phyloP scores from a whole-genome alignment of 1,140 invertebrate species.

The Zophobas morio region DNA sequence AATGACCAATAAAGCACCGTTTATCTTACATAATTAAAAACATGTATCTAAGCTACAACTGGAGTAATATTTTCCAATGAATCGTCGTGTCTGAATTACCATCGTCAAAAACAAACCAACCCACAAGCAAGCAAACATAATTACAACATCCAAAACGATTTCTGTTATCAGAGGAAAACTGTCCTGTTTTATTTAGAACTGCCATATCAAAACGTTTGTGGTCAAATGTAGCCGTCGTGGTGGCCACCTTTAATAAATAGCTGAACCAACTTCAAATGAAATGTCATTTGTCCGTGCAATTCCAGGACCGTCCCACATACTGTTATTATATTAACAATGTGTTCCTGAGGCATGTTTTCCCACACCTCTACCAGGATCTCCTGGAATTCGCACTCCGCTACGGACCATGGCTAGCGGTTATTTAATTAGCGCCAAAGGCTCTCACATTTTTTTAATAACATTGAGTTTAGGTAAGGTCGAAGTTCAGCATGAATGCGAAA shows the following conservation, averaged over 20 bases:
- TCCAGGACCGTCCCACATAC: slow-evolving; percentile 21
- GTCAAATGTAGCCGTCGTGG: background rate
- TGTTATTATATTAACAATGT: slow-evolving; percentile 34
- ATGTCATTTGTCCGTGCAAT: background rate
- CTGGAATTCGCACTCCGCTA: slow-evolving; percentile 24
- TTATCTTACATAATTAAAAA: too few relatives aligned
- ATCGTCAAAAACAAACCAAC: too few relatives aligned
- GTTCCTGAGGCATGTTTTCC: slow-evolving; percentile 27
- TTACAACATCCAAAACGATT: too few relatives aligned
- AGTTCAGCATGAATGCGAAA: slow-evolving; percentile 32
- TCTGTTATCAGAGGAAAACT: too few relatives aligned
- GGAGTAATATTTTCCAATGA: too few relatives aligned
- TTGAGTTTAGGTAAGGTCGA: slow-evolving; percentile 24
- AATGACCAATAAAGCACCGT: too few relatives aligned
- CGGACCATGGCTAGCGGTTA: slow-evolving; percentile 36
- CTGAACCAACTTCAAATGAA: background rate
- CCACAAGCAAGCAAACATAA: background rate
- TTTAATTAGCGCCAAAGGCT: slow-evolving; percentile 37
- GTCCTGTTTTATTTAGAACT: too few relatives aligned
- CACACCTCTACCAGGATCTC: slow-evolving; percentile 25
- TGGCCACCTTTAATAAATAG: background rate
- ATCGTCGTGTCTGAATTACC: too few relatives aligned
- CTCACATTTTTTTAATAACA: slow-evolving; percentile 32
- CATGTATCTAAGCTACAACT: too few relatives aligned
- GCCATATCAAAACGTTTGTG: background rate